These are phyloP conservation scores for Aspidapion aeneum DNA, from an alignment of 2,888 invertebrate genomes.

Conservation along the genomic window DNA sequence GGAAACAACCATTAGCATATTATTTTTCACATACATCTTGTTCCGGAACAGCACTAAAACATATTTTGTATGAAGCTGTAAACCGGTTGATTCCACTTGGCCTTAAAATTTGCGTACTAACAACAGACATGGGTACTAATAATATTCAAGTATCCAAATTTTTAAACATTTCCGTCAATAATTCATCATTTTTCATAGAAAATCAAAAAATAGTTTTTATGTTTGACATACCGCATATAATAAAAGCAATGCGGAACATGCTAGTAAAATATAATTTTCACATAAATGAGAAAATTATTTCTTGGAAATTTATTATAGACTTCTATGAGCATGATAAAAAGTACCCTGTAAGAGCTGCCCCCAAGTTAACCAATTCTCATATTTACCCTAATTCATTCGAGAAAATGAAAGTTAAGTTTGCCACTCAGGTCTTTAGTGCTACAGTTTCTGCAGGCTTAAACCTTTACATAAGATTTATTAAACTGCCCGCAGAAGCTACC, in stretches of 20 bases:
- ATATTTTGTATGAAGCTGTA: not conserved
- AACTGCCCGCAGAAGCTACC: conserved; percentile 1
- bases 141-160: conserved; percentile 16
- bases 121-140: conserved; percentile 24
- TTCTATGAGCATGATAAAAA: conserved; percentile 19
- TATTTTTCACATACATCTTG: conserved; percentile 9
- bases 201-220: conserved; percentile 25
- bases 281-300: conserved; percentile 13
- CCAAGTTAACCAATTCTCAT: conserved; percentile 14
- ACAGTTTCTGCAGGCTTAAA: conserved; percentile 12
- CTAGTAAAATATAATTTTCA: conserved; percentile 19
- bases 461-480: conserved; percentile 6
- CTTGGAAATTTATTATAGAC: conserved; percentile 16
- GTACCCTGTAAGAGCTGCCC: conserved; percentile 10
- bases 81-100: not conserved
- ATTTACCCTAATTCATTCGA: conserved; percentile 19
- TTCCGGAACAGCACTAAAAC: not conserved
- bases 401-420: conserved; percentile 27
- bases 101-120: not conserved
- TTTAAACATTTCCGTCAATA: conserved; percentile 18
- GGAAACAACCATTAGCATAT: conserved; percentile 26
- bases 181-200: conserved; percentile 23
- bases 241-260: conserved; percentile 23
- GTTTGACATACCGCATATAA: conserved; percentile 27
- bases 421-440: conserved; percentile 20